These are phyloP conservation scores for Taxidea taxus DNA, from an alignment of 2,113 vertebrate genomes.

Conservation along the genomic window DNA sequence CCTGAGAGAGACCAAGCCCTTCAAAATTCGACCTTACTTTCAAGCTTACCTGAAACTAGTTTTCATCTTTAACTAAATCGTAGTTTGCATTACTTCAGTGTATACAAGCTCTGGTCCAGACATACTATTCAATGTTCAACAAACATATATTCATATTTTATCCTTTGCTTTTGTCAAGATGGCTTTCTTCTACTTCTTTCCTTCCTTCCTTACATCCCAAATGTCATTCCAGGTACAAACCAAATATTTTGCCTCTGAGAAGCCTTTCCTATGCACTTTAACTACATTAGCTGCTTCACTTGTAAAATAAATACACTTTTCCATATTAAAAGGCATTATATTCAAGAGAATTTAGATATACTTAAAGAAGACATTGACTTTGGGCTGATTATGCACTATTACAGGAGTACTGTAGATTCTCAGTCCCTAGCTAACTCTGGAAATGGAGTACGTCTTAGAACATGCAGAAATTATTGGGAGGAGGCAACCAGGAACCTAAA, in stretches of 20 bases:
- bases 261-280: neutral
- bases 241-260: neutral
- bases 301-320: neutral
- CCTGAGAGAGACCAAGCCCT: neutral
- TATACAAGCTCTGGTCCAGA: neutral
- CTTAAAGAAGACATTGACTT: neutral
- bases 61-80: neutral
- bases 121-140: neutral
- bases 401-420: neutral
- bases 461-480: neutral
- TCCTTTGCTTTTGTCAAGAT: neutral
- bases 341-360: neutral
- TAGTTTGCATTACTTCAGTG: neutral
- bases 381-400: neutral
- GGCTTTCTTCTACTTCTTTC: neutral
- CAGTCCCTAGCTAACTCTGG: neutral
- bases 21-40: neutral
- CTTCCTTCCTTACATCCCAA: neutral
- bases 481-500: neutral
- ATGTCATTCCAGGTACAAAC: neutral
- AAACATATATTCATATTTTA: neutral
- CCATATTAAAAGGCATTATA: neutral
- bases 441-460: neutral
- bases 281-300: neutral
- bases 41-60: neutral